These are phyloP conservation scores for Nymphicus hollandicus DNA, from an alignment of 2,113 vertebrate genomes.

Conservation along the genomic window DNA sequence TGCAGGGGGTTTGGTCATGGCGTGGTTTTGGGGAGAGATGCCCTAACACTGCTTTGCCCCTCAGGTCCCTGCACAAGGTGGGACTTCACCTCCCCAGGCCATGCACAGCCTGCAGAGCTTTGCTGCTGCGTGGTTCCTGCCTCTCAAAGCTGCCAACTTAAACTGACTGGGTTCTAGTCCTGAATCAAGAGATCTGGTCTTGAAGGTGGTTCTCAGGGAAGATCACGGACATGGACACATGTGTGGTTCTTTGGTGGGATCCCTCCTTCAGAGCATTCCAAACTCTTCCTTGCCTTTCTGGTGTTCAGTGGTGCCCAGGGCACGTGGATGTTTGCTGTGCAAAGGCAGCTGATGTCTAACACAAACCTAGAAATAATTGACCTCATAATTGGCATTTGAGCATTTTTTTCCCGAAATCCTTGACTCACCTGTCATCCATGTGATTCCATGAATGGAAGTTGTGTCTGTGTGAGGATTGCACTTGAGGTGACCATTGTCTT, in stretches of 20 bases:
- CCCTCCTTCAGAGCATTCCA: not conserved
- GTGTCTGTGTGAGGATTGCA: not conserved
- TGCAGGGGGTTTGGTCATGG: not conserved
- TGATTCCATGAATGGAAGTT: not conserved
- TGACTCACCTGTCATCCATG: not conserved
- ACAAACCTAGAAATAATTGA: not conserved
- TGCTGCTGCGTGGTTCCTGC: not conserved
- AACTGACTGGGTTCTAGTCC: not conserved
- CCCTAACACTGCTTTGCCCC: not conserved
- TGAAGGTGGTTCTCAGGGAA: not conserved
- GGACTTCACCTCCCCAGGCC: not conserved
- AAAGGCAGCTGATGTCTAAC: not conserved
- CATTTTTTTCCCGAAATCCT: not conserved
- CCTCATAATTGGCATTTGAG: not conserved
- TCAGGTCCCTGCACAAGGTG: too few relatives aligned
- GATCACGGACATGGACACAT: fast-evolving
- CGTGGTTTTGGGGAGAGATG: not conserved
- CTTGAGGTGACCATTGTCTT: not conserved
- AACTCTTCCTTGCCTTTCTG: not conserved
- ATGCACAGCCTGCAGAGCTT: not conserved
- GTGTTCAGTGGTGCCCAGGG: not conserved
- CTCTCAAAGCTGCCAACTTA: not conserved
- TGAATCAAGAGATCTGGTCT: not conserved
- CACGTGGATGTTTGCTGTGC: not conserved
- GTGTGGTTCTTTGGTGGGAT: not conserved